phyloP scores from a whole-genome alignment of 2,797 vertebrate genomes.

The Mionectes olivaceus region DNA sequence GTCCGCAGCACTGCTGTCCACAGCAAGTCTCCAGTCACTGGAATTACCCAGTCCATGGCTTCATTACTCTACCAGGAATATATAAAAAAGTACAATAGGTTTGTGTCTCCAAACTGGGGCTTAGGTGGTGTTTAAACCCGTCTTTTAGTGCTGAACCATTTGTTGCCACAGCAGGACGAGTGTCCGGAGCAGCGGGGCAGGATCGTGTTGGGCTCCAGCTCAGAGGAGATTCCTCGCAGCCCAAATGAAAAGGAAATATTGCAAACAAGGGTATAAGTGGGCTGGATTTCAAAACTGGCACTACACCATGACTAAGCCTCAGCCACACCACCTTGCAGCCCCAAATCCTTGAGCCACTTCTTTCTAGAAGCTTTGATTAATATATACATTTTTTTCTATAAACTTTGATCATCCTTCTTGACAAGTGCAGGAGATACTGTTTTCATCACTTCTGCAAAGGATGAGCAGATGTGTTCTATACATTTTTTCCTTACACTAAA shows the following conservation, averaged over 20 bases:
- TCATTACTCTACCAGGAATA: background rate
- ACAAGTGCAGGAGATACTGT: background rate
- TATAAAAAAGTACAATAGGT: too few relatives aligned
- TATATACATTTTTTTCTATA: background rate
- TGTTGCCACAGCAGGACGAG: background rate
- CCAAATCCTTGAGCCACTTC: background rate
- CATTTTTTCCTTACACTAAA: background rate
- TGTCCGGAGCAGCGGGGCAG: rapidly evolving
- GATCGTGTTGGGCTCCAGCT: rapidly evolving
- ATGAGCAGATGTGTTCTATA: background rate
- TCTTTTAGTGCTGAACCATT: background rate
- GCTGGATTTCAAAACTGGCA: background rate
- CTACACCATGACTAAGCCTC: background rate
- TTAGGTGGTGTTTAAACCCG: background rate
- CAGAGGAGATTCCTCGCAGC: background rate
- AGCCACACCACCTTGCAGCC: too few relatives aligned
- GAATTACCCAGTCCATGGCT: background rate
- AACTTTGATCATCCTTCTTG: background rate
- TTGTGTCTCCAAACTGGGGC: background rate
- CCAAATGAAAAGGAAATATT: background rate
- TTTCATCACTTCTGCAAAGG: background rate
- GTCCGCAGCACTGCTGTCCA: rapidly evolving
- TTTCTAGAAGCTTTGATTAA: background rate
- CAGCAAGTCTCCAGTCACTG: rapidly evolving
- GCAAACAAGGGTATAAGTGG: background rate